Evolutionary conservation across 64 coral and sea anemone genomes (phyloP), one percentile per base, ranked within the genome.

Genomic region (Anthopleura sola): DNA sequence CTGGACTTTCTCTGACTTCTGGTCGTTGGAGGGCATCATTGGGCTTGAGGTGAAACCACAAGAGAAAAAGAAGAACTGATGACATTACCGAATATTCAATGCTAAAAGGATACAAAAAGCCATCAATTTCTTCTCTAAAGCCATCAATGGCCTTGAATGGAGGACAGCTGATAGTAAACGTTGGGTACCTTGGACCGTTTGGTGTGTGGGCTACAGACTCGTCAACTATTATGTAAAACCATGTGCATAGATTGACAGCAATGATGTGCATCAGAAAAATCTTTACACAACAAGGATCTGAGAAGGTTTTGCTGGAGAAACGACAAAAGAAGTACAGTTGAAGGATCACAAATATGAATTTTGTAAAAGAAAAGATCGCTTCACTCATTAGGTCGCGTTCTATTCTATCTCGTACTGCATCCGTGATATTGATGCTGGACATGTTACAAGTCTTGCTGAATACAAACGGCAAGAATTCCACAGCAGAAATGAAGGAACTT

Each of bases 61-160:
- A 2, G 44, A 55, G 48, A 36, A 83, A 34, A 24, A 83, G 50
- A 53, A 83, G 55, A 26, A 53, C 82, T 12, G 82, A 83, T 1
- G 82, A 83, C 82, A 83, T 83, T 2, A 83, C 82, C n/a, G 82
- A 53, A 37, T 83, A 83, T 55, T 83, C 82, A 49, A 83, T 83
- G n/a, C 47, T 60, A 55, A 83, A 83, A 60, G 82, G 82, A 29
- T 83, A 83, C 82, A 83, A 32, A 39, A 15, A 83, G 0, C 9
- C 17, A 29, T 83, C 36, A 7, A 20, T 49, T 21, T 2, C 8
- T 55, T 1, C 19, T 53, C 7, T 55, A 32, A 58, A 31, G 49
- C 3, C 10, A 2, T 57, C 26, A 29, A 49, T 26, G 17, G 6
- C 49, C 6, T 55, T 36, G 36, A 26, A 36, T 83, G 82, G 6